Evolutionary conservation across 2,888 invertebrate species (phyloP).

Genomic region (Lasioglossum villosulum): DNA sequence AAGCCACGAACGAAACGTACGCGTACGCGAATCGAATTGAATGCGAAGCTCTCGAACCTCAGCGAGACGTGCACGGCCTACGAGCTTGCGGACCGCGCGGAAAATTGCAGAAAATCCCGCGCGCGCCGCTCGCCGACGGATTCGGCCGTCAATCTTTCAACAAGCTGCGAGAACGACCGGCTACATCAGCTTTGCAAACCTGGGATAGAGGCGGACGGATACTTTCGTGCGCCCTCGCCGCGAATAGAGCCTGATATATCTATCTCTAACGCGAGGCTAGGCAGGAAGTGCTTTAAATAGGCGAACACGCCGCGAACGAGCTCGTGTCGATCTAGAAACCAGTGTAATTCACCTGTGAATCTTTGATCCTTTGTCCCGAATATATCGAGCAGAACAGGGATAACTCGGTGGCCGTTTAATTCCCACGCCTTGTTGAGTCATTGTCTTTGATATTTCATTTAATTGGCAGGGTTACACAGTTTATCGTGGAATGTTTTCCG

Average conservation of each 20-base stretch:
- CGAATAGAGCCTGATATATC: conserved; percentile 70
- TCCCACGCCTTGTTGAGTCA: background rate
- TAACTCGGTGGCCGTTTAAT: background rate
- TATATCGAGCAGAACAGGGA: background rate
- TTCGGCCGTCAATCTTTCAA: conserved; percentile 83
- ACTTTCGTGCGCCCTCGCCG: conserved; percentile 45
- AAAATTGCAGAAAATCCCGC: conserved; percentile 77
- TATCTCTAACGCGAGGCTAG: conserved; percentile 72
- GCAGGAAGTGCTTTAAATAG: conserved; percentile 79
- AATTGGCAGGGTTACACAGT: background rate
- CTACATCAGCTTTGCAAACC: conserved; percentile 56
- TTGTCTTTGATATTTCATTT: background rate
- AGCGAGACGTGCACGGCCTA: conserved; percentile 78
- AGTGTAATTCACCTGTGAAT: conserved; percentile 44
- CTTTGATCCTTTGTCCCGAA: background rate
- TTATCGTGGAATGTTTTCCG: background rate
- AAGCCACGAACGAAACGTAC: conserved; percentile 42
- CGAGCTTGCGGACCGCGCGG: conserved; percentile 53
- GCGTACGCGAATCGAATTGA: conserved; percentile 74
- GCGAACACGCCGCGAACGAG: conserved; percentile 41
- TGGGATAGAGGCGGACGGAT: conserved; percentile 42
- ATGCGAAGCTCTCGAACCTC: conserved; percentile 73
- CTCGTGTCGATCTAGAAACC: conserved; percentile 20
- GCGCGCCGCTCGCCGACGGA: conserved; percentile 80
- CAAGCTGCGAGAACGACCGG: conserved; percentile 72